A percentile compares a stretch with the other conserved stretches of the same genome.
phyloP scores from a whole-genome alignment of 2,113 vertebrate species.

The Acrocephalus arundinaceus region DNA sequence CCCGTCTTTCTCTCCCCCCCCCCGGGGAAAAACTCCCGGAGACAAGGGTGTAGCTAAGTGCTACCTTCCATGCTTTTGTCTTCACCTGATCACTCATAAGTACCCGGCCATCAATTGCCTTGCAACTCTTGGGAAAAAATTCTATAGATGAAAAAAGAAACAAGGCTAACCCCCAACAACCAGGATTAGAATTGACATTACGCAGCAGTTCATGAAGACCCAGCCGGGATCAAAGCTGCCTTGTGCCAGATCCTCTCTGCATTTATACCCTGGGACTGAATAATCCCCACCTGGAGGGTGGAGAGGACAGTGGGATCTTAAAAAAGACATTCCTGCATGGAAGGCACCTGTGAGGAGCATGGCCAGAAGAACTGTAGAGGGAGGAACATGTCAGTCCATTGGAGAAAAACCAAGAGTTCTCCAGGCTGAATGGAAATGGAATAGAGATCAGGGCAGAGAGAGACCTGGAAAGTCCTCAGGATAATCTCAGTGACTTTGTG shows the following conservation, averaged over 20 bases:
- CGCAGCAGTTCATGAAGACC: not conserved
- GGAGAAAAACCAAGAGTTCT: not conserved
- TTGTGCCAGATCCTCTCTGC: not conserved
- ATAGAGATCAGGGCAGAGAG: not conserved
- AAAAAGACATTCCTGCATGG: not conserved
- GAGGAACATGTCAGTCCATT: not conserved
- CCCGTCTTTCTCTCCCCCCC: no score
- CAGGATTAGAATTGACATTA: not conserved
- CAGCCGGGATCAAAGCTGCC: not conserved
- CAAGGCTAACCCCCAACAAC: no score
- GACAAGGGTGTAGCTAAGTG: no score
- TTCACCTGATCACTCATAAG: no score
- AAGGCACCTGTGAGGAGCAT: not conserved
- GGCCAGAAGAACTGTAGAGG: not conserved
- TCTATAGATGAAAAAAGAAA: no score
- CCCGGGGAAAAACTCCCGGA: no score
- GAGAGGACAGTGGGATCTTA: not conserved
- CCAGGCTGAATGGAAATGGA: not conserved
- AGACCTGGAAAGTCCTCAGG: not conserved
- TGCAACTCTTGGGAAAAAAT: no score
- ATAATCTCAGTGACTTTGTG: not conserved
- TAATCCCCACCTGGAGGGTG: not conserved
- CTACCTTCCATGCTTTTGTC: no score
- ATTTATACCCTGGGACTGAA: not conserved
- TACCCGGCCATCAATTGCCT: no score